These are phyloP conservation scores for Microchrysa polita DNA, from an alignment of 2,888 invertebrate species.

Conservation along the genomic window DNA sequence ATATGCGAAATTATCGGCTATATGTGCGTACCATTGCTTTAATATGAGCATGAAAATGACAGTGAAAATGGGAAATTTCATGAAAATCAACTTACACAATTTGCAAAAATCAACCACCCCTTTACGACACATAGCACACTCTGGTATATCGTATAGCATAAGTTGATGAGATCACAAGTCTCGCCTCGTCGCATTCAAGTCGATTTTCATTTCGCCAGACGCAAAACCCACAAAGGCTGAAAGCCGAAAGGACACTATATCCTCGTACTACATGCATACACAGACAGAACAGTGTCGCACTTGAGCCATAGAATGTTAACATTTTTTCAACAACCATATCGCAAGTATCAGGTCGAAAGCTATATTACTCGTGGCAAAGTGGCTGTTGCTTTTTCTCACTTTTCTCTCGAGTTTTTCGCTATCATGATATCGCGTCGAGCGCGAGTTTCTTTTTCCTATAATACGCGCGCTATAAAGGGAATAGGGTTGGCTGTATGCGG, in stretches of 20 bases:
- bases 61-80: conserved; percentile 4
- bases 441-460: conserved; percentile 1
- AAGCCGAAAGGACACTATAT: too few species aligned
- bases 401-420: too few species aligned
- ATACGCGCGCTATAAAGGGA: conserved; percentile 30
- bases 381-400: conserved; percentile 26
- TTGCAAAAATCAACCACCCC: conserved; percentile 3
- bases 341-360: not conserved
- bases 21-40: not conserved
- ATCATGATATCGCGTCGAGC: too few species aligned
- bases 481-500: too few species aligned
- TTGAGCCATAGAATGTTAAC: not conserved
- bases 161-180: not conserved
- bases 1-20: conserved; percentile 18
- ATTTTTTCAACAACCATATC: not conserved
- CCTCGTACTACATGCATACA: too few species aligned
- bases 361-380: not conserved
- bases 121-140: not conserved
- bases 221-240: not conserved
- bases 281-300: not conserved
- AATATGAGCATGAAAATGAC: not conserved
- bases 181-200: not conserved
- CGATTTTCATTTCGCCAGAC: not conserved
- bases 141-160: not conserved
- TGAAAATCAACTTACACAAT: conserved; percentile 24